Percentiles rank a stretch among this genome's conserved stretches.
Conservation (phyloP, 1,140 invertebrate genomes). For the Philotrypesis tridentata region DNA sequence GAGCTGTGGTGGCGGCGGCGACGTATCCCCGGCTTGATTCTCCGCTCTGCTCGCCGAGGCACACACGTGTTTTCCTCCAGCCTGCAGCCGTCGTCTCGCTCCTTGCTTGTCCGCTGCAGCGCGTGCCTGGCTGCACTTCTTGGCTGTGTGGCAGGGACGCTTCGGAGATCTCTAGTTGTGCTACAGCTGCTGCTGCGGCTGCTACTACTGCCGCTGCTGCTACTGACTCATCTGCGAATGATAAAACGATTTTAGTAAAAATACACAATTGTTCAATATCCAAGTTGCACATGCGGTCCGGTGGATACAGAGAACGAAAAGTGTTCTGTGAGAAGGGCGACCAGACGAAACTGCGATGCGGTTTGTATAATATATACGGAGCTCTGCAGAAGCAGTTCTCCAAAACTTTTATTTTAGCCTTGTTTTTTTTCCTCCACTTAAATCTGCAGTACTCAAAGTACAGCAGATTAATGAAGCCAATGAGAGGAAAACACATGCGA, state of each 20-base stretch:
- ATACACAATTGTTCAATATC: too few species aligned
- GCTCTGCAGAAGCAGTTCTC: too few species aligned
- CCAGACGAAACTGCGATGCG: too few species aligned
- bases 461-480: background rate
- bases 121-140: background rate
- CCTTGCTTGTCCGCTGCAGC: constrained; percentile 5
- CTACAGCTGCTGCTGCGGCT: background rate
- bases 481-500: background rate
- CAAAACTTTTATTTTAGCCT: too few species aligned
- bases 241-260: background rate
- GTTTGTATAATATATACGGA: too few species aligned
- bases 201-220: background rate
- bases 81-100: background rate
- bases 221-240: background rate
- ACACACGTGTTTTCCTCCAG: constrained; percentile 29
- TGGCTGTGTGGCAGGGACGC: background rate
- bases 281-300: too few species aligned
- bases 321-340: too few species aligned
- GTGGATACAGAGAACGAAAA: too few species aligned
- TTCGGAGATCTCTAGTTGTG: background rate
- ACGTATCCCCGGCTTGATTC: constrained; percentile 4
- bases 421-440: too few species aligned
- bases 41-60: constrained; percentile 4
- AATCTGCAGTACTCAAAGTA: background rate
- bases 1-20: background rate